Conservation (phyloP, 2,797 vertebrate species). For the Myripristis jacobus region DNA sequence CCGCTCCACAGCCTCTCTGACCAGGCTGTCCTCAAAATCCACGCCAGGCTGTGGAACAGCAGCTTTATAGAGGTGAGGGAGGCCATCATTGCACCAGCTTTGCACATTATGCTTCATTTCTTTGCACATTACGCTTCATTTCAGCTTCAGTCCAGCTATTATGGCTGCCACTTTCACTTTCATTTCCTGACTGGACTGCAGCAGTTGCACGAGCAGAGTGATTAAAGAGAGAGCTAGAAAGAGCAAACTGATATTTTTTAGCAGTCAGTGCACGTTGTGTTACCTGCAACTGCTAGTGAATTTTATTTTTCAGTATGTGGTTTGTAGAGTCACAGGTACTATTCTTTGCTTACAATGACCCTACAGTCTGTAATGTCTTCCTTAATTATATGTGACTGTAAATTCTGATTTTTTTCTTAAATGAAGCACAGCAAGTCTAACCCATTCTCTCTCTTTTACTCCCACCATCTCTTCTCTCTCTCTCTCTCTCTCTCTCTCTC, state of each 20-base stretch:
- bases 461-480: neutral
- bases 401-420: no score
- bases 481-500: neutral
- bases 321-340: no score
- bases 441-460: neutral
- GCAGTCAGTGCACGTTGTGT: constrained; percentile 6
- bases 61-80: constrained; percentile 92
- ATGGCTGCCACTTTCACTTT: neutral
- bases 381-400: no score
- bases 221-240: neutral
- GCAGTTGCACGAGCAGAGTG: neutral
- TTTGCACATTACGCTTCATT: neutral
- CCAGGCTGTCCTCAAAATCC: constrained; percentile 84
- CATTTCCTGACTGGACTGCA: constrained; percentile 6
- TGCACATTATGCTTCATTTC: constrained; percentile 5
- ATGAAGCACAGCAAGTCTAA: no score
- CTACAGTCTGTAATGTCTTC: no score
- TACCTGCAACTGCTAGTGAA: no score
- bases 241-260: constrained; percentile 17
- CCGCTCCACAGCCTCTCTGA: constrained; percentile 90
- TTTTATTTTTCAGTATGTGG: no score
- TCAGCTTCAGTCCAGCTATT: constrained; percentile 17
- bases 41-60: constrained; percentile 92
- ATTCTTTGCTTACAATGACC: no score
- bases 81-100: constrained; percentile 2